Conservation (phyloP, 2,797 vertebrate genomes). For the Sebastes dallii region DNA sequence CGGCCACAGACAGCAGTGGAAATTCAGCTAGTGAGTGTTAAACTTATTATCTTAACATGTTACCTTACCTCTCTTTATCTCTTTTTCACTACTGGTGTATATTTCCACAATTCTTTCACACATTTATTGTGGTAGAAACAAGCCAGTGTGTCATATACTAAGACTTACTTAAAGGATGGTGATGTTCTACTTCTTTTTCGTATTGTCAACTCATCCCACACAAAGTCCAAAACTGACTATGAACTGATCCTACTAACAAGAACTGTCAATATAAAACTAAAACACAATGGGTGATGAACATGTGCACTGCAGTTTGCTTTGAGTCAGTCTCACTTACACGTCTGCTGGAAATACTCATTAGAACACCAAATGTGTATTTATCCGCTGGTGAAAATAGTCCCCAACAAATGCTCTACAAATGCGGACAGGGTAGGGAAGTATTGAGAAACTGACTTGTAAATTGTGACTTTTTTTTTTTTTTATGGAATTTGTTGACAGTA, state of each 20-base stretch:
- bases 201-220: not conserved
- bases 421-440: no score
- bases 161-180: not conserved
- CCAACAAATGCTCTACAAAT: not conserved
- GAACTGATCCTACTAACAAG: not conserved
- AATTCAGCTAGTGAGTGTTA: conserved; percentile 91
- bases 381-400: not conserved
- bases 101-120: not conserved
- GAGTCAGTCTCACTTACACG: not conserved
- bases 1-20: conserved; percentile 95
- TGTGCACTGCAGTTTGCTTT: not conserved
- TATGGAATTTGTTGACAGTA: not conserved
- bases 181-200: not conserved
- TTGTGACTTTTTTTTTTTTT: not conserved
- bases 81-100: not conserved
- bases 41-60: not conserved
- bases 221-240: not conserved
- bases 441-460: not conserved
- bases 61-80: not conserved
- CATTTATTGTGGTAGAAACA: not conserved
- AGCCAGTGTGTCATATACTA: not conserved
- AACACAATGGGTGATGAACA: not conserved
- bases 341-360: not conserved
- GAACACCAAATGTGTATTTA: not conserved
- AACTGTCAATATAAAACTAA: not conserved